phyloP scores from a whole-genome alignment of 2,797 vertebrate species.

The Limosa lapponica region DNA sequence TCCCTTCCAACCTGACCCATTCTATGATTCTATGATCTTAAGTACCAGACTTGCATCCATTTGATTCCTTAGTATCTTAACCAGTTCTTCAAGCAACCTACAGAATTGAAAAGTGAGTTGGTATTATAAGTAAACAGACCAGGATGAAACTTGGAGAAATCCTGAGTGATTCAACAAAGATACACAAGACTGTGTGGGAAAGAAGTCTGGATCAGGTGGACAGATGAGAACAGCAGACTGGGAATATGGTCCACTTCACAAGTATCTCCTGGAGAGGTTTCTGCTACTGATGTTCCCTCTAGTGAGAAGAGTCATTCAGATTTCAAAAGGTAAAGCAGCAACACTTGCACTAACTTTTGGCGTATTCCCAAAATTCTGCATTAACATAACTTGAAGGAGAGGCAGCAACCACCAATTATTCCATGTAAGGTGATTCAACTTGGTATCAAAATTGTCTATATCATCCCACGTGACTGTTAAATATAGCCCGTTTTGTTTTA shows the following conservation, averaged over 20 bases:
- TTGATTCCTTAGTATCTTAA: neutral
- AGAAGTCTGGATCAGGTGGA: neutral
- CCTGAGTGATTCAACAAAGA: neutral
- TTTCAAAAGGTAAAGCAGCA: neutral
- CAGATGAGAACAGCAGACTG: neutral
- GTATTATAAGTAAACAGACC: neutral
- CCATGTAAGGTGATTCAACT: neutral
- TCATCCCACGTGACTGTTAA: neutral
- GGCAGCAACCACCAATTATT: neutral
- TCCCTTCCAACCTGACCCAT: too few relatives aligned
- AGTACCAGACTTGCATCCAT: neutral
- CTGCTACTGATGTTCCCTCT: neutral
- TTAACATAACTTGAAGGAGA: neutral
- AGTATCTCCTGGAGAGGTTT: neutral
- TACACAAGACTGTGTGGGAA: neutral
- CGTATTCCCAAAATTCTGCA: neutral
- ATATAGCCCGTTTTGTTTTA: neutral
- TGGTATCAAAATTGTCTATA: neutral
- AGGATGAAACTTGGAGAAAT: neutral
- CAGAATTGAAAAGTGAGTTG: neutral
- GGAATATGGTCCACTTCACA: neutral
- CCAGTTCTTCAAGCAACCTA: neutral
- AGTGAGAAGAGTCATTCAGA: neutral
- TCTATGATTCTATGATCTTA: neutral
- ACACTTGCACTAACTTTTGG: neutral